Conservation (phyloP, 2,888 invertebrate genomes). For the Melikaiella ostensackeni region DNA sequence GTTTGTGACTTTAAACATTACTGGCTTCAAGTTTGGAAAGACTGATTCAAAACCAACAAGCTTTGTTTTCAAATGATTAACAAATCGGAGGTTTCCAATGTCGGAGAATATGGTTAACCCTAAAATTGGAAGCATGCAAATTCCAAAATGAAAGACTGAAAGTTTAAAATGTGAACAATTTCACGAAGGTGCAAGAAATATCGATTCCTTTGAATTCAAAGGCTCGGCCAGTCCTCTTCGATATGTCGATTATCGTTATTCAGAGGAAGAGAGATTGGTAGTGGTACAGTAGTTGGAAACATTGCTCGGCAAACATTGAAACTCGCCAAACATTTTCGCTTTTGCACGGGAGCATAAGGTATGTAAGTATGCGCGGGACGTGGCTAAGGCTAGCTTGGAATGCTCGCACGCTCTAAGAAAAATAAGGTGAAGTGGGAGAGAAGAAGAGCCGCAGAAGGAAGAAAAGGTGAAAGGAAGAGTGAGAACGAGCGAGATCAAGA, state of each 20-base stretch:
- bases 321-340: slow-evolving; percentile 45
- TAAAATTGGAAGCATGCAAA: neutral
- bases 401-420: slow-evolving; percentile 61
- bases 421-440: slow-evolving; percentile 52
- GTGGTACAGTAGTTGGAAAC: slow-evolving; percentile 20
- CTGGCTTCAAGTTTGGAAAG: too few species aligned
- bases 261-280: slow-evolving; percentile 32
- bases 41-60: too few species aligned
- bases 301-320: slow-evolving; percentile 31
- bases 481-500: slow-evolving; percentile 42
- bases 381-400: slow-evolving; percentile 62
- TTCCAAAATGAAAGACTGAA: neutral
- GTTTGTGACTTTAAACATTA: too few species aligned
- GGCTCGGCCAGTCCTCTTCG: neutral
- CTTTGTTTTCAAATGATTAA: too few species aligned
- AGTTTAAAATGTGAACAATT: neutral
- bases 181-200: slow-evolving; percentile 5
- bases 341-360: slow-evolving; percentile 58
- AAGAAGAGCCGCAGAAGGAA: slow-evolving; percentile 45
- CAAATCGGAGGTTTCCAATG: neutral
- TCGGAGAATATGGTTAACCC: neutral
- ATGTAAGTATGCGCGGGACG: slow-evolving; percentile 64
- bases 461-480: slow-evolving; percentile 42
- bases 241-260: slow-evolving; percentile 38
- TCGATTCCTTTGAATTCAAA: slow-evolving; percentile 3